Base-by-base conservation (phyloP, 2,797 vertebrate species). In the Crocidura indochinensis region DNA sequence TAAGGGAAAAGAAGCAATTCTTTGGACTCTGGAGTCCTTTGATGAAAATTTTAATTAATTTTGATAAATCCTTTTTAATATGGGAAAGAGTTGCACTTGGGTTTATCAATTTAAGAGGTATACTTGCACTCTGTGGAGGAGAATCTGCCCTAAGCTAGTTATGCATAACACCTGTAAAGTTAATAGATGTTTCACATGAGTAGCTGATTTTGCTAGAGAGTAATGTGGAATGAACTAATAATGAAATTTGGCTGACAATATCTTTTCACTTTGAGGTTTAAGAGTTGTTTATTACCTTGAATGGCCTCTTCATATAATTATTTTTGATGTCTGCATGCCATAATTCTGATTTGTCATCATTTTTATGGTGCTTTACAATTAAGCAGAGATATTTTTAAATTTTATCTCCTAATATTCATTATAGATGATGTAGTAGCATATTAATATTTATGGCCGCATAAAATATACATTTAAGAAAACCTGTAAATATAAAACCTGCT, bases 11-110 rank as follows among this genome's bases (percentile, higher is more conserved):
- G 64, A 93, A 95, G 96, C 83, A 94, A 53, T 93, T 75, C 91
- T 93, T 92, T 84, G 78, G 92, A 90, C 90, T 92, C 92, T 89
- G 53, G 85, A 85, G 86, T 1, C 87, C 19, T 92, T 91, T 95
- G 84, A 91, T 53, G 24, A 95, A 95, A 93, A 94, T 95, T 95
- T 83, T 95, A 94, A 97, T 97, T 96, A 95, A 94, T 94, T 95
- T 94, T 96, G 91, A 94, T 94, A 94, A 94, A 93, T 95, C 84
- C 79, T 84, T 95, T 95, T 95, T 95, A 94, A 94, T 92, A 94
- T 51, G 68, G 93, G 56, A 91, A 95, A 38, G 49, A 87, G 86
- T 95, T 97, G 84, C 75, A 89, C 87, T 51, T 87, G 81, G 31
- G 78, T 49, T 95, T 92, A 95, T 92, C 92, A 96, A 20, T 94